Percentiles rank a stretch among this genome's conserved stretches.
Conservation (phyloP, 2,888 invertebrate genomes). For the Sialis fuliginosa region DNA sequence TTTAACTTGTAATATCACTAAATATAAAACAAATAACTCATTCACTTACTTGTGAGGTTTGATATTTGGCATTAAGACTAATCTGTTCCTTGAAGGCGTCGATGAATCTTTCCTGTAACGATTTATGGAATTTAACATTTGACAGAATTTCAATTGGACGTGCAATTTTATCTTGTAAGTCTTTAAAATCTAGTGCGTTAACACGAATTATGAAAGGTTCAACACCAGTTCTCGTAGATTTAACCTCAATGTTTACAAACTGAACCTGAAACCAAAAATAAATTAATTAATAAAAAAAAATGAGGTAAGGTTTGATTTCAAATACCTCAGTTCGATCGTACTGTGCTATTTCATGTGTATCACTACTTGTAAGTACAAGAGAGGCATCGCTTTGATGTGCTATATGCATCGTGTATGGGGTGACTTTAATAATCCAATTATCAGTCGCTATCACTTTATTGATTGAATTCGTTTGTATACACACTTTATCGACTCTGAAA, state of each 20-base stretch:
- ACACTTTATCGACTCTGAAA: constrained; percentile 55
- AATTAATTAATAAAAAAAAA: constrained; percentile 14
- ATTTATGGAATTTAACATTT: constrained; percentile 55
- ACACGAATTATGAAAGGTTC: constrained; percentile 50
- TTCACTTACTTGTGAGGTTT: constrained; percentile 30
- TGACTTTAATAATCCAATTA: constrained; percentile 74
- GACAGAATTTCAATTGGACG: constrained; percentile 48
- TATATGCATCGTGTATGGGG: constrained; percentile 52
- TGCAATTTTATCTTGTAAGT: constrained; percentile 52
- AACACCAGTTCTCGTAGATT: constrained; percentile 39
- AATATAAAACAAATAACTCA: neutral
- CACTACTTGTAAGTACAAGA: constrained; percentile 56
- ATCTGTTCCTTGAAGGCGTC: constrained; percentile 66
- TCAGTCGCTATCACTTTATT: constrained; percentile 60
- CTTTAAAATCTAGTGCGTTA: constrained; percentile 60
- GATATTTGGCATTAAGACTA: constrained; percentile 45
- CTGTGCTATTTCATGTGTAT: constrained; percentile 50
- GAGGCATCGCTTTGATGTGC: constrained; percentile 66
- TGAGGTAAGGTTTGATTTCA: neutral
- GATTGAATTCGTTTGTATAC: constrained; percentile 46
- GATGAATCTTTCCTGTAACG: constrained; percentile 67
- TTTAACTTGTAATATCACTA: neutral
- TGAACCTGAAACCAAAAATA: constrained; percentile 30
- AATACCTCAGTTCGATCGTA: neutral
- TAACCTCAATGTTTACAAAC: constrained; percentile 65